Evolutionary conservation across 2,797 vertebrate genomes (phyloP).

Genomic region (Gymnoscopelus braueri): DNA sequence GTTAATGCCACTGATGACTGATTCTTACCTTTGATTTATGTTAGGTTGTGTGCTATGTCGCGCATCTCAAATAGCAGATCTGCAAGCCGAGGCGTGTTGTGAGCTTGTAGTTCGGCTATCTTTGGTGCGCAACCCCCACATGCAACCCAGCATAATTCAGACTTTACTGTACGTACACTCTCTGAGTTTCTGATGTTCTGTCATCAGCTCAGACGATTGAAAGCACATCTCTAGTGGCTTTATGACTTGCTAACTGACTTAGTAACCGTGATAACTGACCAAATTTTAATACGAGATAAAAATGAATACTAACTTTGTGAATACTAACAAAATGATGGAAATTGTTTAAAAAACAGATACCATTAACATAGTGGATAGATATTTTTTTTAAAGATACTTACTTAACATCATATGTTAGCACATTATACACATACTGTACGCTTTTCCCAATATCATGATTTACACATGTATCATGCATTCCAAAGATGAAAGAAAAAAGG

Average conservation of each 20-base stretch:
- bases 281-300: background rate
- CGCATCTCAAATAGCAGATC: too few relatives aligned
- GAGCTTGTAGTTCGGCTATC: too few relatives aligned
- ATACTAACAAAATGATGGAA: constrained; percentile 47
- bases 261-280: constrained; percentile 60
- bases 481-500: constrained; percentile 65
- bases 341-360: constrained; percentile 57
- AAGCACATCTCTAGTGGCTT: constrained; percentile 60
- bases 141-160: constrained; percentile 11
- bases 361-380: constrained; percentile 50
- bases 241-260: constrained; percentile 62
- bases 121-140: constrained; percentile 17
- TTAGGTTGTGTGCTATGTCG: too few relatives aligned
- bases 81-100: too few relatives aligned
- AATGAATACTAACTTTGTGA: background rate
- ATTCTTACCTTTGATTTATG: constrained; percentile 60
- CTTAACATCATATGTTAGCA: constrained; percentile 55
- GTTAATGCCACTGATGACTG: constrained; percentile 76
- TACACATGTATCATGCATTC: constrained; percentile 56
- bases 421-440: too few relatives aligned
- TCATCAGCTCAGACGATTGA: constrained; percentile 67
- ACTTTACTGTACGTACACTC: constrained; percentile 61
- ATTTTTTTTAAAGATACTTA: constrained; percentile 51
- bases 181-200: constrained; percentile 62
- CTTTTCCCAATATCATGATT: constrained; percentile 39